Evolutionary conservation across 2,888 invertebrate species (phyloP).

Genomic region (Bembecia ichneumoniformis): DNA sequence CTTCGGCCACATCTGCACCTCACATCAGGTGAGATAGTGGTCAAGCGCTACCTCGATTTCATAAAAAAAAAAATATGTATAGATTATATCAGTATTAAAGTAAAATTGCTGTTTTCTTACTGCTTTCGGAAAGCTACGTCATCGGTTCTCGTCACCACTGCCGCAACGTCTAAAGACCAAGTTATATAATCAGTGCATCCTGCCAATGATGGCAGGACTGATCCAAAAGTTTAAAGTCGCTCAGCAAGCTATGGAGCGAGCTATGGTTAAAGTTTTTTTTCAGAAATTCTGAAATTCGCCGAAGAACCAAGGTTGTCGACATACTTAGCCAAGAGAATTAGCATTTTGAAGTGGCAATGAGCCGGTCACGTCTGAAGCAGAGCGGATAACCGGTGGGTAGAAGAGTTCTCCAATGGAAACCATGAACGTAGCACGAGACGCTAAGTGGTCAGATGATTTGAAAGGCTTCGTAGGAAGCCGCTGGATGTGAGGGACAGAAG

Average conservation of each 20-base stretch:
- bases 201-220: not conserved
- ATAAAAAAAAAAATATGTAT: too few species aligned
- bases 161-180: too few species aligned
- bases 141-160: too few species aligned
- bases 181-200: not conserved
- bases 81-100: too few species aligned
- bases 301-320: not conserved
- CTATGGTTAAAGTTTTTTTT: not conserved
- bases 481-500: too few species aligned
- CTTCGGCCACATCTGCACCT: too few species aligned
- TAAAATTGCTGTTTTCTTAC: too few species aligned
- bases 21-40: too few species aligned
- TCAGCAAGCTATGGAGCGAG: not conserved
- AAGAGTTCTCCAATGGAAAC: conserved; percentile 3
- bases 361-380: not conserved
- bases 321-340: not conserved
- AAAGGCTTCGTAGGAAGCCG: too few species aligned
- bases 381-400: conserved; percentile 1
- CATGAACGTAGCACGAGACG: not conserved
- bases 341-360: not conserved
- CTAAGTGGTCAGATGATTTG: too few species aligned
- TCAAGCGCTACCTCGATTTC: too few species aligned
- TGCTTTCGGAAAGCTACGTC: too few species aligned
- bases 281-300: not conserved
- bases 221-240: not conserved